These are phyloP conservation scores for Trichechus manatus DNA, from an alignment of 2,113 vertebrate species.

Conservation along the genomic window DNA sequence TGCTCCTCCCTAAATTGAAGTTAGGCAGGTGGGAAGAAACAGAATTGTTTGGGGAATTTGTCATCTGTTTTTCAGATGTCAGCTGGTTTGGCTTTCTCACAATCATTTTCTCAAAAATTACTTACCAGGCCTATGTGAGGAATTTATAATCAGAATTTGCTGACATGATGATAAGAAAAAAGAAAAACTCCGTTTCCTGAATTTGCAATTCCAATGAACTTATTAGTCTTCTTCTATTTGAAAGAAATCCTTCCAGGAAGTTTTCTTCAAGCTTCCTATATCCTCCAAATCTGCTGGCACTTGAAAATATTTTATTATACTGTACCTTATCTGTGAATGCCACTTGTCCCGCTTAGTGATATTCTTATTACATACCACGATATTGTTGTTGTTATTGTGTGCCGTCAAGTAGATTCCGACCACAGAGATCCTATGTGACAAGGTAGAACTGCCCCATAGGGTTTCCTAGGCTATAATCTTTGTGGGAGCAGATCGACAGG, in stretches of 20 bases:
- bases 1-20: conserved; percentile 26
- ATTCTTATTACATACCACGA: not conserved
- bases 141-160: conserved; percentile 64
- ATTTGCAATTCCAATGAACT: conserved; percentile 57
- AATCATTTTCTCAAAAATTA: conserved; percentile 56
- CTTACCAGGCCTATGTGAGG: conserved; percentile 3
- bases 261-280: conserved; percentile 51
- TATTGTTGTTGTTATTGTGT: not conserved
- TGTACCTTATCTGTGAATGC: not conserved
- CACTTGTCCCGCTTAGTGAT: not conserved
- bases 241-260: not conserved
- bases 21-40: not conserved
- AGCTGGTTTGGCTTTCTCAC: conserved; percentile 26
- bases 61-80: conserved; percentile 40
- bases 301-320: conserved; percentile 28
- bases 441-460: not conserved
- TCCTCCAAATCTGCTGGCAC: conserved; percentile 20
- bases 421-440: not conserved
- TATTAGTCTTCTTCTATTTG: conserved; percentile 15
- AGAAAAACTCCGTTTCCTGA: conserved; percentile 48
- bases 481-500: not conserved
- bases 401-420: not conserved
- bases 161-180: conserved; percentile 23
- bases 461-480: not conserved
- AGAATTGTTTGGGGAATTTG: not conserved